Evolutionary conservation across 1,140 invertebrate genomes (phyloP), one percentile per base, ranked within the genome.

Genomic region (Reticulitermes speratus): DNA sequence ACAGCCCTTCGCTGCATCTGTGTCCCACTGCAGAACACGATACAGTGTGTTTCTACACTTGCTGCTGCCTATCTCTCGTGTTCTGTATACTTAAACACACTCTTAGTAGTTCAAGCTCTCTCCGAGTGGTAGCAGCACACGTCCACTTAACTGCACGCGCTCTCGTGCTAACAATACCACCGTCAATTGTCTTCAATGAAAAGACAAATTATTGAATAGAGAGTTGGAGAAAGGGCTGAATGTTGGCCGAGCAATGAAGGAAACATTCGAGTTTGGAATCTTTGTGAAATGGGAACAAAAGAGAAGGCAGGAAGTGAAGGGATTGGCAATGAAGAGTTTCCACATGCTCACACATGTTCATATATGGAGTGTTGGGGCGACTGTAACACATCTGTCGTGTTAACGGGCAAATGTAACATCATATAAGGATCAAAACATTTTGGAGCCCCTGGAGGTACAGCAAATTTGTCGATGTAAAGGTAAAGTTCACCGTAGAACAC

Each of bases 111-210:
- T 75, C n/a, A 30, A 30, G n/a, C 25, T 75, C 8, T 30, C 65
- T n/a, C 65, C 65, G 65, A 30, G 65, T 30, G 65, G 65, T 75
- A 25, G 65, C 65, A 75, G 65, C 65, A 75, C 65, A 75, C n/a
- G 65, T 75, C 25, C 65, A 30, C 65, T 75, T 75, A 1, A 75
- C 65, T 30, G 25, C 65, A 30, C 65, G 14, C 65, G 25, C 65
- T 8, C 65, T 75, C 65, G 7, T 30, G 65, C 25, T 30, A 75
- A 75, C 65, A 75, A 75, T 75, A 75, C 65, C 65, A 75, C 65
- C 65, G 65, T 75, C 65, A 75, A 75, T 75, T 75, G 65, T 75
- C 65, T 75, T 75, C 65, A n/a, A 75, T 75, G 65, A 75, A 75
- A 75, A 75, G 65, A 75, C 65, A 75, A 75, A 75, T 75, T 75